Conservation (phyloP, 2,113 vertebrate genomes). For the Plecotus auritus region DNA sequence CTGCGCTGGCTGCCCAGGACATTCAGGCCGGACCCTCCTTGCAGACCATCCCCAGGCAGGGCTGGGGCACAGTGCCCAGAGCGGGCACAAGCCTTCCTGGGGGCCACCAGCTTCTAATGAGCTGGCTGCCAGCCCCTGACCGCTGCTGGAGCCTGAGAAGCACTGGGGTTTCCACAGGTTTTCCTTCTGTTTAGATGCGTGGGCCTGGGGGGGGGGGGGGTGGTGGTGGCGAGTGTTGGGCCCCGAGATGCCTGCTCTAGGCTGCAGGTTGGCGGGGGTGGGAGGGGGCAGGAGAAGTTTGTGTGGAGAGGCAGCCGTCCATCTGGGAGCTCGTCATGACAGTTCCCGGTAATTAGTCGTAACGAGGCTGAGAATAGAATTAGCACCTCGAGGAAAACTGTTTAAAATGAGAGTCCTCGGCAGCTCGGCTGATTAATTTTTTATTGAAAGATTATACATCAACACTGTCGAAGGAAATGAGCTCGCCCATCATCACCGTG, state of each 20-base stretch:
- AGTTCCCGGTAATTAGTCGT: slow-evolving; percentile 42
- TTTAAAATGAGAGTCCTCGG: background rate
- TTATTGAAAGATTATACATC: background rate
- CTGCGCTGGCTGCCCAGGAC: background rate
- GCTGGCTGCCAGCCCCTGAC: background rate
- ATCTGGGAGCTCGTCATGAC: slow-evolving; percentile 45
- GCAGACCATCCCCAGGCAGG: background rate
- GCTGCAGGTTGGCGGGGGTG: fast-evolving
- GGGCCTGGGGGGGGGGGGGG: background rate
- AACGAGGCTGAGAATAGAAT: slow-evolving; percentile 29
- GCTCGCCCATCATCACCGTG: fast-evolving
- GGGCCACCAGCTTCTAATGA: background rate
- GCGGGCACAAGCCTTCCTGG: too few species aligned
- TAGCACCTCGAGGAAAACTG: background rate
- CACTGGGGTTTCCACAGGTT: fast-evolving
- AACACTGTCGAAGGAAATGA: fast-evolving
- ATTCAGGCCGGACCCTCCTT: fast-evolving
- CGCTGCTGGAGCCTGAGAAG: background rate
- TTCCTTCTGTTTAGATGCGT: fast-evolving
- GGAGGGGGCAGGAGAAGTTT: background rate
- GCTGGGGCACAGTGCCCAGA: background rate
- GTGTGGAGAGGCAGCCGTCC: slow-evolving; percentile 28
- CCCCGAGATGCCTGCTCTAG: too few species aligned
- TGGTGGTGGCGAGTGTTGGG: fast-evolving
- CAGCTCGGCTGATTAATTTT: background rate